Base-by-base conservation (phyloP, 2,113 vertebrate species). In the Thunnus maccoyii region DNA sequence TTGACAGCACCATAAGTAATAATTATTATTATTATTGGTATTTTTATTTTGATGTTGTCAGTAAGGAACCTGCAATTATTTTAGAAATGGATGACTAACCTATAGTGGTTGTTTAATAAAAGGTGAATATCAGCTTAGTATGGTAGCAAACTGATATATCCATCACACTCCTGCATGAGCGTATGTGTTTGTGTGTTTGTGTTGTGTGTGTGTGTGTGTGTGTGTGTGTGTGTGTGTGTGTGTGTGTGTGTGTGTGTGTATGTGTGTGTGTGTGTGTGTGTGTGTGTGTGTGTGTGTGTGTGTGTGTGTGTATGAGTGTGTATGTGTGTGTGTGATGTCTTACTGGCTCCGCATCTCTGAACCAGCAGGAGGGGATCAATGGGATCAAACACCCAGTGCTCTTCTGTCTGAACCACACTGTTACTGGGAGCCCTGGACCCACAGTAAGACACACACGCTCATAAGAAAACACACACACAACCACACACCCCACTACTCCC, bases 341-440 rank as follows among this genome's bases (percentile, higher is more conserved):
- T 72, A 56, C 74, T 78, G 32, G 36, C 50, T 61, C 56, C 16
- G 71, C 22, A 51, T 70, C 44, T 72, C 51, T 51, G 3, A 79
- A 76, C 5, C 46, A 71, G 36, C 56, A 56, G 71, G 62, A 60
- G 44, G 14, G 62, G 62, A 78, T 79, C 58, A 83, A 56, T 71
- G 48, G 58, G 62, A 83, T 83, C 60, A 80, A 75, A 76, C 62
- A 82, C 11, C 44, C 27, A 25, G 58, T 25, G 56, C 50, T 76
- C 25, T 51, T 72, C 36, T 17, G 17, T 50, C 62, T 71, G 36
- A 68, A 50, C 30, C 47, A 61, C 76, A 64, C 44, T 70, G 47
- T 32, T 57, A 52, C 78, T 78, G 15, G 58, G 50, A 78, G 47
- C 8, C 13, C 32, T 54, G 41, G 11, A 11, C 12, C 15, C 1